Evolutionary conservation across 2,797 vertebrate species (phyloP).

Genomic region (Eulemur coronatus): DNA sequence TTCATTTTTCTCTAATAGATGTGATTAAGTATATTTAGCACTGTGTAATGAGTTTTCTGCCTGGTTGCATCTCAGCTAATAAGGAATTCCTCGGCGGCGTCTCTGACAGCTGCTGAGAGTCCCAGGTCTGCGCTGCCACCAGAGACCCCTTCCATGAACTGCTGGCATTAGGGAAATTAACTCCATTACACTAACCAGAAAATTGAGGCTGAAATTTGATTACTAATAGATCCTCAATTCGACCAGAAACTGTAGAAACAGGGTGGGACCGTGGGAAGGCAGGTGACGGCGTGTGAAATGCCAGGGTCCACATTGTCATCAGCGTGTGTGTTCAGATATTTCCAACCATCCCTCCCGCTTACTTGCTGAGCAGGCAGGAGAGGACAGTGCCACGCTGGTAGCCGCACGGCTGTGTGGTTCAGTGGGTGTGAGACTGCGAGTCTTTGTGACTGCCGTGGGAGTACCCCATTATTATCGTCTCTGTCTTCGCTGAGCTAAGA

Average conservation of each 20-base stretch:
- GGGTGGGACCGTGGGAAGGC: constrained; percentile 2
- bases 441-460: neutral
- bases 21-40: constrained; percentile 99
- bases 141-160: constrained; percentile 84
- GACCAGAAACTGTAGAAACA: constrained; percentile 46
- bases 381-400: neutral
- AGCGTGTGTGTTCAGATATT: neutral
- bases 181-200: constrained; percentile 88
- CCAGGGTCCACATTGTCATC: neutral
- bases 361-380: constrained; percentile 11
- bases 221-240: constrained; percentile 82
- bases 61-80: constrained; percentile 98
- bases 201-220: constrained; percentile 89
- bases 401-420: neutral
- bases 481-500: constrained; percentile 32
- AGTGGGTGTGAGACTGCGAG: neutral
- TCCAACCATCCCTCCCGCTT: neutral
- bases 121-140: constrained; percentile 83
- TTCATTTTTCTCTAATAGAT: constrained; percentile 95
- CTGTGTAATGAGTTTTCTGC: constrained; percentile 99
- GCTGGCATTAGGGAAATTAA: constrained; percentile 88
- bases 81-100: constrained; percentile 89
- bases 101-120: constrained; percentile 89
- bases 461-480: neutral
- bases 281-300: neutral